Evolutionary conservation across 1,140 invertebrate species (phyloP).

Genomic region (Philopotamus ludificatus): DNA sequence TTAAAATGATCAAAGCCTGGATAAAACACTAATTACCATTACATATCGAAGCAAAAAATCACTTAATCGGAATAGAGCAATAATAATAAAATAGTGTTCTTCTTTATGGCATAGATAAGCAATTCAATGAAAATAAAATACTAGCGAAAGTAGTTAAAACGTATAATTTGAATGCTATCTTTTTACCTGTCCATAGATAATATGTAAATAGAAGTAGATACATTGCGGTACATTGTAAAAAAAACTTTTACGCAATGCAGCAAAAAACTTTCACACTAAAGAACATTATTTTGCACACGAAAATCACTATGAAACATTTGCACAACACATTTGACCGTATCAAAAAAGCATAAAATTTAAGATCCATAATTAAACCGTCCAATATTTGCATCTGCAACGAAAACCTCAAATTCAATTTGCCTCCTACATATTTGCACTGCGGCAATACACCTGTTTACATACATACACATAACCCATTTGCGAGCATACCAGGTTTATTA

Average conservation of each 20-base stretch:
- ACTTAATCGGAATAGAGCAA: too few relatives aligned
- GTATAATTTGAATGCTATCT: too few relatives aligned
- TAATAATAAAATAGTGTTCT: too few relatives aligned
- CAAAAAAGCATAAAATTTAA: not conserved
- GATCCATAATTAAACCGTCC: not conserved
- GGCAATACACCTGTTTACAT: not conserved
- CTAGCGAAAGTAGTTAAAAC: too few relatives aligned
- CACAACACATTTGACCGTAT: not conserved
- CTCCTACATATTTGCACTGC: not conserved
- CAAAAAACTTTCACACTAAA: constrained; percentile 9
- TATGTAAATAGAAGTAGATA: not conserved
- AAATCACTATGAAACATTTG: not conserved
- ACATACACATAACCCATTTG: not conserved
- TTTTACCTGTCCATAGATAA: too few relatives aligned
- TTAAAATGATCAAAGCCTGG: too few relatives aligned
- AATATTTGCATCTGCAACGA: not conserved
- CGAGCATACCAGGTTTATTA: not conserved
- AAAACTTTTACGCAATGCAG: constrained; percentile 28
- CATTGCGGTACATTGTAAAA: constrained; percentile 1
- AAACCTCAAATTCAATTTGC: not conserved
- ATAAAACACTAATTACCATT: too few relatives aligned
- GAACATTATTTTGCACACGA: not conserved
- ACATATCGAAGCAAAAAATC: not conserved
- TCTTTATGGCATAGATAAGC: too few relatives aligned
- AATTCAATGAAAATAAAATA: too few relatives aligned